A percentile compares a stretch with the other conserved stretches of the same genome.
Conservation (phyloP, 2,797 vertebrate genomes). For the Rhinella marina region DNA sequence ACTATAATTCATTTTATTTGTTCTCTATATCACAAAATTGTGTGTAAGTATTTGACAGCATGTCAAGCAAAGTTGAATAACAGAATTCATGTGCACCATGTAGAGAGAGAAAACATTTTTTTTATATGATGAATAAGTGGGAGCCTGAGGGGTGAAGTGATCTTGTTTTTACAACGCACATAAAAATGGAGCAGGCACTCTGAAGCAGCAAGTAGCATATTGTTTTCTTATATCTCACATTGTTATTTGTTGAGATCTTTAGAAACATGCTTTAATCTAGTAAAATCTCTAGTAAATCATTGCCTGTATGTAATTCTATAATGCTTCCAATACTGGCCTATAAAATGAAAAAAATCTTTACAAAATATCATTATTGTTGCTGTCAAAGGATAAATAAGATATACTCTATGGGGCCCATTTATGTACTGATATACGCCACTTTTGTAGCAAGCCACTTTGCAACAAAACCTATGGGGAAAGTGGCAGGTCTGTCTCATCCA, state of each 20-base stretch:
- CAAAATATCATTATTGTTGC: too few relatives aligned
- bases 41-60: constrained; percentile 50
- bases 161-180: constrained; percentile 14
- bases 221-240: neutral
- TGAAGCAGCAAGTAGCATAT: neutral
- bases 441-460: too few relatives aligned
- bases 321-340: neutral
- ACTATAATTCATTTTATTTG: constrained; percentile 50
- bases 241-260: neutral
- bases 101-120: constrained; percentile 36
- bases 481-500: too few relatives aligned
- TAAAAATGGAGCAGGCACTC: constrained; percentile 3
- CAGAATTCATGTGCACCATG: constrained; percentile 49
- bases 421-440: too few relatives aligned
- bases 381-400: too few relatives aligned
- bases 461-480: too few relatives aligned
- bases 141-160: constrained; percentile 45
- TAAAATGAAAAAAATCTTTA: too few relatives aligned
- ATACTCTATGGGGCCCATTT: too few relatives aligned
- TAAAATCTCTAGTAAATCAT: neutral
- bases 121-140: constrained; percentile 25
- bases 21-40: constrained; percentile 49
- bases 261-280: neutral
- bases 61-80: constrained; percentile 52
- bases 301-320: neutral